Evolutionary conservation across 2,888 invertebrate species (phyloP), one percentile per base, ranked within the genome.

Genomic region (Xylocampa areola): DNA sequence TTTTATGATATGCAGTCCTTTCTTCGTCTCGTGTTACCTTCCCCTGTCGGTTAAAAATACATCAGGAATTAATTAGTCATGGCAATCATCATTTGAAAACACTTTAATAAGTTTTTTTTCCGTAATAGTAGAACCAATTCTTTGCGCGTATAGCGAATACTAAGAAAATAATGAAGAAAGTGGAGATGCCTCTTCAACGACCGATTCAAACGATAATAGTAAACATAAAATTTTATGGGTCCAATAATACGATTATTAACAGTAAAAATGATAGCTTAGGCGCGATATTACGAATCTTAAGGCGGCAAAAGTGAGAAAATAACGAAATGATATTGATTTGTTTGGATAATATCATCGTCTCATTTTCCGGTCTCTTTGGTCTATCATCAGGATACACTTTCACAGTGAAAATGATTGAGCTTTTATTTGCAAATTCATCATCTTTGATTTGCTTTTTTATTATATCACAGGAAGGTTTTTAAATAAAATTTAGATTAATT

Each of bases 221-320:
- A 30, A 67, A 53, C 72, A 71, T 73, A 58, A 73, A 67, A 74
- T 55, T 73, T 73, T 16, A 73, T 72, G 40, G 30, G 21, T 49
- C 58, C 76, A 71, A 75, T 73, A 73, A 59, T 64, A 61, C 50
- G 61, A 61, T 71, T 75, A 75, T 73, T 73, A 75, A 71, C 53
- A 57, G 54, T 53, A 53, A 55, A 61, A 68, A 61, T 64, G 58
- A 49, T 14, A 7, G 37, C 25, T 40, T 44, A 40, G 49, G 60
- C 58, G 44, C 32, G 45, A 61, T 71, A 71, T 74, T 72, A 54
- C 43, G 57, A 57, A 49, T 61, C 45, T 40, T 51, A 63, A 59
- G 21, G 36, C 8, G 39, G 11, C 17, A 44, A 39, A 61, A 65
- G 45, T 61, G 57, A 33, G 53, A 35, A 57, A 65, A 73, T 71